Percentiles rank a stretch among this genome's conserved stretches.
These are phyloP conservation scores for Sebastes itinus DNA, from an alignment of 2,797 vertebrate genomes.

Conservation along the genomic window DNA sequence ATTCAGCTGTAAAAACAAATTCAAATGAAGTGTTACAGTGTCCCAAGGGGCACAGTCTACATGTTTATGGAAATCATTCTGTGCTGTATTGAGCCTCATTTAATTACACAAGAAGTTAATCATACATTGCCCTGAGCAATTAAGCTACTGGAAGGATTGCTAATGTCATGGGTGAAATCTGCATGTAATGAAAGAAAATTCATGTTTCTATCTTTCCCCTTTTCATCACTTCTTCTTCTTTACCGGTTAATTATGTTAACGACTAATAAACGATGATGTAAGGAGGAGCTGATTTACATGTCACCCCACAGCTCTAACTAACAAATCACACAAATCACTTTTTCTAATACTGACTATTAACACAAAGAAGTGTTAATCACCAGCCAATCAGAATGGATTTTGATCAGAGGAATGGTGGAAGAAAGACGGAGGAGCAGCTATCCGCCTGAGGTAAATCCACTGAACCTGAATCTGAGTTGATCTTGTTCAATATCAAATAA, in stretches of 20 bases:
- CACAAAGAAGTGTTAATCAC: constrained; percentile 75
- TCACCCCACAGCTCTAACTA: constrained; percentile 15
- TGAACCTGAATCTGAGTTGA: constrained; percentile 58
- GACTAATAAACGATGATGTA: neutral
- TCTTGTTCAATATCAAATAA: constrained; percentile 44
- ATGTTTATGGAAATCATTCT: constrained; percentile 19
- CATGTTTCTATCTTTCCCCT: constrained; percentile 20
- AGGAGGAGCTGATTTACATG: constrained; percentile 14
- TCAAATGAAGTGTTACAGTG: constrained; percentile 18
- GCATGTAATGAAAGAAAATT: constrained; percentile 45
- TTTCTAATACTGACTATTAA: constrained; percentile 67
- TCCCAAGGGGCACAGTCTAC: constrained; percentile 25
- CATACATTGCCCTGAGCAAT: constrained; percentile 43
- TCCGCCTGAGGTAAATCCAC: constrained; percentile 74
- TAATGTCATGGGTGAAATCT: constrained; percentile 35
- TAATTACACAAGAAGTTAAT: constrained; percentile 58
- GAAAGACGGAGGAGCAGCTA: constrained; percentile 71
- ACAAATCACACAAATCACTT: constrained; percentile 35
- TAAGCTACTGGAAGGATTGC: constrained; percentile 22
- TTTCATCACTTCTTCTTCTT: constrained; percentile 15
- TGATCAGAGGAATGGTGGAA: constrained; percentile 74
- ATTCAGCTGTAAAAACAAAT: constrained; percentile 44
- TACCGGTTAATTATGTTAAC: neutral
- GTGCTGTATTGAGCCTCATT: constrained; percentile 24
- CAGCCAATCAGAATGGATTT: constrained; percentile 79